phyloP scores from a whole-genome alignment of 2,113 vertebrate genomes.

The Pluvianellus socialis region DNA sequence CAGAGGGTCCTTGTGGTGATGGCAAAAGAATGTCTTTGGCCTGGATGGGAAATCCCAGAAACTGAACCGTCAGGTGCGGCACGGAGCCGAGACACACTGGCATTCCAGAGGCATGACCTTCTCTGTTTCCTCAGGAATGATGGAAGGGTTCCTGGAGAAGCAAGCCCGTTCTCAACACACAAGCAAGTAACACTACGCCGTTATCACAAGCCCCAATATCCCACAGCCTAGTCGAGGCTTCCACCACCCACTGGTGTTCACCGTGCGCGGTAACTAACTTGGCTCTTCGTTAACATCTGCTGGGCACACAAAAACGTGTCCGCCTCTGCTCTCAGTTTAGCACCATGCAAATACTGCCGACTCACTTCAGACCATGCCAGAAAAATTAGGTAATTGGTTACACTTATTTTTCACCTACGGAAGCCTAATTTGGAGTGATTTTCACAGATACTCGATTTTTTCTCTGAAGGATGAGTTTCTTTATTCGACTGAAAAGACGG shows the following conservation, averaged over 20 bases:
- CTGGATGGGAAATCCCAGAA: neutral
- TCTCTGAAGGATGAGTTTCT: neutral
- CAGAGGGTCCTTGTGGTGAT: neutral
- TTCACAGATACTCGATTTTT: neutral
- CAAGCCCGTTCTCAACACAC: fast-evolving
- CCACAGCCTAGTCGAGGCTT: neutral
- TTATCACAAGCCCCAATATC: neutral
- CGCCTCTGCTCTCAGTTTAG: neutral
- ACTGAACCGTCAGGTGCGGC: fast-evolving
- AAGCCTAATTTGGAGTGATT: neutral
- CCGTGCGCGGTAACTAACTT: too few species aligned
- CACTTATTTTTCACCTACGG: neutral
- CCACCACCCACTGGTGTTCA: neutral
- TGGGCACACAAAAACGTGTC: neutral
- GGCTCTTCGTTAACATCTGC: neutral
- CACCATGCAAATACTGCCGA: neutral
- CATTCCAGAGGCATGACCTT: fast-evolving
- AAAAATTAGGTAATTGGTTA: neutral
- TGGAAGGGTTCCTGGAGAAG: neutral
- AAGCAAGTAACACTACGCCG: neutral
- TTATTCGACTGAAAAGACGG: neutral
- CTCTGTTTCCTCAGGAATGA: fast-evolving
- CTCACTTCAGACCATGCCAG: neutral
- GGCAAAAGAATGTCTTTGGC: neutral
- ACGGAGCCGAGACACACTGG: fast-evolving